Base-by-base conservation (phyloP, 2,888 invertebrate species). In the Automeris io region DNA sequence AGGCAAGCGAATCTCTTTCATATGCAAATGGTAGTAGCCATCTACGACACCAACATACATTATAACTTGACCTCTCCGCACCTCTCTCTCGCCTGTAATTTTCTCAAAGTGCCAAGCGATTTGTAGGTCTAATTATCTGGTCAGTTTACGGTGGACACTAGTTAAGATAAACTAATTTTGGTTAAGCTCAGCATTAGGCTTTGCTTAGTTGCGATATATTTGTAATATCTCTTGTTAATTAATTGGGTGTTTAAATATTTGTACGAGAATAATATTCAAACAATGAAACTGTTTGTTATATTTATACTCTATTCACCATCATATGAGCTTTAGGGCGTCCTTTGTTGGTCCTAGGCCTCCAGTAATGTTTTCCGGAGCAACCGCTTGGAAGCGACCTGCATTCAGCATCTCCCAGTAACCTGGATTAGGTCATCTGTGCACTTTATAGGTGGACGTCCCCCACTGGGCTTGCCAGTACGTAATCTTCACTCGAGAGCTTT, bases 1-100 rank as follows among this genome's bases (percentile, higher is more conserved):
- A 58, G 49, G 44, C 49, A 54, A 49, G 51, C 49, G 47, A 38
- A 47, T 47, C 61, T 60, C 64, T 70, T 67, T 68, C 54, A 60
- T 51, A 70, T 68, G 68, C 64, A 66, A 70, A 70, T 70, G 42
- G 36, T 43, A 40, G 50, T 49, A 54, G 55, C 54, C 57, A 54
- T 43, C 45, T 41, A 47, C 47, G 47, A 56, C 57, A 56, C 42
- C 41, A 37, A 19, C 43, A 41, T 25, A 62, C 54, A 57, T 18
- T 36, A 12, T 45, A 46, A 38, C 19, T 25, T 45, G 61, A 53
- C 18, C 61, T 42, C 22, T 41, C 38, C 37, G 42, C 16, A 41
- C 54, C 42, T 45, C 23, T 34, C 34, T 39, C 34, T 39, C 37
- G 33, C 25, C 35, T 38, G 42, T 35, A 33, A 18, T 37, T 40